Conservation (phyloP, 2,888 invertebrate species). For the Bruchidius siliquastri region DNA sequence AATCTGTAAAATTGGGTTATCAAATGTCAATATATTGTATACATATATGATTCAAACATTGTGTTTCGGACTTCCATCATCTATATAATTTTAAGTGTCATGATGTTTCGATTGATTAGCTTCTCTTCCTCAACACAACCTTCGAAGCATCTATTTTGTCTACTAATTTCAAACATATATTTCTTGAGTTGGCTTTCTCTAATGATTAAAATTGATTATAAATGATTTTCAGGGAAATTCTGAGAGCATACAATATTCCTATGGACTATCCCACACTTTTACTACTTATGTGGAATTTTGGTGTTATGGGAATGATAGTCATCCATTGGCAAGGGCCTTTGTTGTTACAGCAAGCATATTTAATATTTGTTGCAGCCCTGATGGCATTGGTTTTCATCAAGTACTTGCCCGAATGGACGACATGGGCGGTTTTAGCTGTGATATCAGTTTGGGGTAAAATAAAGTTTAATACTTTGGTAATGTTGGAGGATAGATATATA, state of each 20-base stretch:
- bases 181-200: background rate
- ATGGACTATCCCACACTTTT: slow-evolving; percentile 89
- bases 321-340: slow-evolving; percentile 99
- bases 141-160: too few relatives aligned
- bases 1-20: too few relatives aligned
- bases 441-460: slow-evolving; percentile 93
- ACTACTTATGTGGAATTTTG: slow-evolving; percentile 96
- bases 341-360: slow-evolving; percentile 88
- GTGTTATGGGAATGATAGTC: slow-evolving; percentile 93
- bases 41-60: too few relatives aligned
- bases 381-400: slow-evolving; percentile 99
- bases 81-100: too few relatives aligned
- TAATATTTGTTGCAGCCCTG: slow-evolving; percentile 94
- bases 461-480: background rate
- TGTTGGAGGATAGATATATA: background rate
- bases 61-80: too few relatives aligned
- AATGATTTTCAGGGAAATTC: slow-evolving; percentile 65
- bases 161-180: background rate
- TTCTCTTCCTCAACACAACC: too few relatives aligned
- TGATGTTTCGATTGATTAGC: too few relatives aligned
- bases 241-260: slow-evolving; percentile 91
- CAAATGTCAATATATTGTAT: too few relatives aligned
- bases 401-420: slow-evolving; percentile 98
- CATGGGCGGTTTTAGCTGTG: slow-evolving; percentile 94
- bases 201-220: background rate